Base-by-base conservation (phyloP, 2,888 invertebrate species). In the Hanleya hanleyi region DNA sequence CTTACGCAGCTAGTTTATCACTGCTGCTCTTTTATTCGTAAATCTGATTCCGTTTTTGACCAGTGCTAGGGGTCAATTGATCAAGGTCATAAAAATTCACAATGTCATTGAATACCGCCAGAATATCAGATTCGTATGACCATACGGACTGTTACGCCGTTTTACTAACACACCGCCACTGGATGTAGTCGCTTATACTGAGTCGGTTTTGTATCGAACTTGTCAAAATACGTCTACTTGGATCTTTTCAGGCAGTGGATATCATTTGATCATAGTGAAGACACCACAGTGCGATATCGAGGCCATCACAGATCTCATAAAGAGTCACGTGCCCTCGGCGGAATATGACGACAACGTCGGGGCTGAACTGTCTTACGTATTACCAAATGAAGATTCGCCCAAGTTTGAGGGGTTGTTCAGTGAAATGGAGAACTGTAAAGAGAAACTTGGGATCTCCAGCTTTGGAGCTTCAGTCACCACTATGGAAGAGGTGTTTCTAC, bases 401-500 rank as follows among this genome's bases (percentile, higher is more conserved):
- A 80, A 78, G 37, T 88, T 90, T 75, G 80, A 85, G 38, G 77
- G 69, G 9, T 76, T 90, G 37, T 87, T 90, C 72, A 76, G 68
- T 32, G 83, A 83, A 7, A 73, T 90, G 35, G 89, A 90, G 66
- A 66, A 73, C 12, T 77, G 77, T n/a, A 84, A 81, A n/a, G 87
- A 91, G 0, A 87, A 89, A 0, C 91, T 96, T 26, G 93, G 93
- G 12, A 93, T 95, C 67, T 93, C 93, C 76, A 95, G 95, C 85
- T 97, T 95, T 88, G 97, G 97, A 6, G 93, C 96, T 32, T 94
- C 95, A 12, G 94, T 96, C 26, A 96, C 96, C 0, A 95, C 96
- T 0, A 92, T 97, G 91, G 97, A 97, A 91, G 97, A 97, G 91
- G 97, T 97, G 9, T 90, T 90, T 73, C 78, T 90, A 12, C 88